Evolutionary conservation across 2,888 invertebrate genomes (phyloP), one percentile per base, ranked within the genome.

Genomic region (Drosophila diplacantha): DNA sequence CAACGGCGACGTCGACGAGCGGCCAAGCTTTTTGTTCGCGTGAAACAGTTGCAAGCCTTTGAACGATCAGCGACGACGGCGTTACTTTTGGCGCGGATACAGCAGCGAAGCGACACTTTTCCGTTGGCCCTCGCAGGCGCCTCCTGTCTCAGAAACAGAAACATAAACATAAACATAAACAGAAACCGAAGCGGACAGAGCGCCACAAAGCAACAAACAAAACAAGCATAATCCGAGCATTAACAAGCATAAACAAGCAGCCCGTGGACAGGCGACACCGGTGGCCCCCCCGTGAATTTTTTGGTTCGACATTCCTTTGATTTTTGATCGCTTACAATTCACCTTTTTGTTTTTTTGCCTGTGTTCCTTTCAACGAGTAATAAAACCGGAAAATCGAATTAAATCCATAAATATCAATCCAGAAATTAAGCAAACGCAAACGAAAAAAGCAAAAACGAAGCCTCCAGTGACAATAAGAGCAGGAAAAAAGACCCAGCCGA

Each of bases 11-110:
- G 75, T 71, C 73, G 76, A 73, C 69, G 66, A 61, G 57, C 69
- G 69, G 67, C 58, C 82, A 80, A 86, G 86, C 86, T 86, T 86
- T 85, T 86, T 85, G 83, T 83, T 78, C 76, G 77, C 75, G 71
- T 74, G 83, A 85, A 86, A 86, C 86, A 86, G 86, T 86, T 86
- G 86, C 85, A 84, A 86, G 86, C 81, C 85, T 85, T 85, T 84
- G 83, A 85, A 87, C 87, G 86, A 85, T 83, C 87, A 85, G 85
- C 85, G 81, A 85, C 87, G 85, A 85, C 87, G 85, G 78, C 77
- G 83, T 77, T 73, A 72, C 81, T 80, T 80, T 85, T 84, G 76
- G 85, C 85, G 87, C 87, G 86, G 86, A 86, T 85, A 77, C 65
- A 78, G 46, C 46, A 66, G 54, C 52, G 52, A 58, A 66, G 54